Evolutionary conservation across 2,888 invertebrate species (phyloP), one percentile per base, ranked within the genome.

Genomic region (Campopleginae sp.): DNA sequence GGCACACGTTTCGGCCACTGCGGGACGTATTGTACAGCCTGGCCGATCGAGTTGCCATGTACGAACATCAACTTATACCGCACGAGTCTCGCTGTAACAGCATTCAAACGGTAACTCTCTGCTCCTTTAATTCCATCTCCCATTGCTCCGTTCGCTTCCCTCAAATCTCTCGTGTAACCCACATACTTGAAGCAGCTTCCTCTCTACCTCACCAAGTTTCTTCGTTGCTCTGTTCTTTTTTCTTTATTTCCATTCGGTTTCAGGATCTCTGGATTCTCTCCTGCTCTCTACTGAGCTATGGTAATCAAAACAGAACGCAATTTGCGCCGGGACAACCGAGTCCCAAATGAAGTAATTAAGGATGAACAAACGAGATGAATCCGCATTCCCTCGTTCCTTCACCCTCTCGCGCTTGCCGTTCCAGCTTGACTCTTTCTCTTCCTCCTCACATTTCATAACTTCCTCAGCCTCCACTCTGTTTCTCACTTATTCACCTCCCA

Each of bases 271-370:
- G 65, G 38, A 72, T 80, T 78, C 78, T 70, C 81, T 81, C 75
- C 19, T 61, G n/a, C 68, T 75, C 80, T 51, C 74, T 8, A 58
- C 61, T 66, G 42, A 66, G 86, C 80, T 76, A 84, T 81, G 86
- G 83, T 84, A 85, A 87, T 87, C 84, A 87, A 87, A 86, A 80
- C 81, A 83, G 82, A 88, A 86, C 85, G 83, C 82, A 88, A 87
- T 88, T 88, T 88, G 84, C 86, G 78, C 75, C 86, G 82, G 84
- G 80, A 84, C 80, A 83, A 86, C 86, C 77, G 68, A 82, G 82
- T 82, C 82, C 82, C 81, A 84, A 85, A 85, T 86, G 81, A 85
- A 86, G 86, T 86, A 86, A 87, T 86, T 86, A 85, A 84, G 82
- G 78, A 87, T 82, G 86, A 84, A 80, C 83, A 84, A 86, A 86